Base-by-base conservation (phyloP, 1,140 invertebrate genomes). In the Drosophila prosaltans region DNA sequence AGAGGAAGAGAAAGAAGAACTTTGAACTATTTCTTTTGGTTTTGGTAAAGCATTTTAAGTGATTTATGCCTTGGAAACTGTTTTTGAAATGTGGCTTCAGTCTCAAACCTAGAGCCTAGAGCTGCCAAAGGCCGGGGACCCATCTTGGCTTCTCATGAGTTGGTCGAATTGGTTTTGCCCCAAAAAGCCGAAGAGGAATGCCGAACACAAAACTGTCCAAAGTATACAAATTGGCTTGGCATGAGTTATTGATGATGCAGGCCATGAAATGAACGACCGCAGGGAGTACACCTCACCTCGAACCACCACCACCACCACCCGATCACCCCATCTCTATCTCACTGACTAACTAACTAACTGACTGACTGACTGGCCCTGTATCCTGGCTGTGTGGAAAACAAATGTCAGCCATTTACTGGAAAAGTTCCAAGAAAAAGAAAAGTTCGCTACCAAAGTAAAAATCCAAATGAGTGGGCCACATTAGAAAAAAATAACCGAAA, bases 51-150 rank as follows among this genome's bases (percentile, higher is more conserved):
- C 80, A 83, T 71, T 80, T 59, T 79, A 82, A 77, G 83, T 88
- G 84, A 88, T 88, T 88, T 88, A 88, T 88, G 84, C 85, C 84
- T 88, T 89, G 74, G 80, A 84, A 88, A 89, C 84, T 88, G 84
- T 88, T 88, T 88, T 88, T 88, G 84, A 88, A 88, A 88, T 88
- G 84, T 88, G 85, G 80, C 84, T 80, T 77, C 77, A 89, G 80
- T 69, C 69, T 72, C 57, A 61, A 48, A 69, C 41, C 30, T 67
- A 48, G 63, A 66, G 65, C 70, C 70, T 76, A 83, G 70, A 39
- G 48, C 62, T 40, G 16, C 28, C 16, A 45, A 28, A 55, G 59
- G 21, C 72, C 63, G 65, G 64, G 65, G 64, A 36, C 40, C 26
- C 40, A 28, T 30, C 67, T 68, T 63, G 63, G 32, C 3, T 5